phyloP scores from a whole-genome alignment of 2,888 invertebrate species.

The Balanococcus diminutus region DNA sequence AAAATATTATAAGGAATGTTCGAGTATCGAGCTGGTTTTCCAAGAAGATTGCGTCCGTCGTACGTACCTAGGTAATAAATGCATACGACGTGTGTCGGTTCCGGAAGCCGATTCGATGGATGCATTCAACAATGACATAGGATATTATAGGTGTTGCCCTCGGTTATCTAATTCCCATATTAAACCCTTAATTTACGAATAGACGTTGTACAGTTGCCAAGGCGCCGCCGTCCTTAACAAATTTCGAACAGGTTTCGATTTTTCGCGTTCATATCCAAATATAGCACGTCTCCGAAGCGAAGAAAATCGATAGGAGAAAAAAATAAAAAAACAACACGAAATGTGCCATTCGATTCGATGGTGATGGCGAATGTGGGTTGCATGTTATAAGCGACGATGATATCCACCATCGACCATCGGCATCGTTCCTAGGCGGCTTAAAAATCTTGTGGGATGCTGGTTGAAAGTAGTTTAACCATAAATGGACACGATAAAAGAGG shows the following conservation, averaged over 20 bases:
- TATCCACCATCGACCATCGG: not conserved
- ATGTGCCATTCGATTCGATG: no score
- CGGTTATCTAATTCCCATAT: not conserved
- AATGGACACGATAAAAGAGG: slow-evolving; percentile 17
- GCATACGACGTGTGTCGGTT: no score
- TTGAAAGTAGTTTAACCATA: slow-evolving; percentile 28
- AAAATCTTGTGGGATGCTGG: slow-evolving; percentile 18
- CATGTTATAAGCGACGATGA: not conserved
- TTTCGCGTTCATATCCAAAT: slow-evolving; percentile 19
- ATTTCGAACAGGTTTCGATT: not conserved
- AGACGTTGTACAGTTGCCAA: not conserved
- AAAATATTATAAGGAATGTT: no score
- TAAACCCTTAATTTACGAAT: not conserved
- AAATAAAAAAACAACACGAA: not conserved
- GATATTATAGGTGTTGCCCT: no score
- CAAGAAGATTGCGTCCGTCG: no score
- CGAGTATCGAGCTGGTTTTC: no score
- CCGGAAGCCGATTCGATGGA: not conserved
- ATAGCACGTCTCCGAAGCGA: not conserved
- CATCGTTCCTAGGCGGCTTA: not conserved
- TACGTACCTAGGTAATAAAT: no score
- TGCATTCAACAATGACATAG: slow-evolving; percentile 16
- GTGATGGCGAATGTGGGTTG: not conserved
- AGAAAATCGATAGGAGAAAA: not conserved
- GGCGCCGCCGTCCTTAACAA: not conserved